Percentiles rank a stretch among this genome's conserved stretches.
phyloP scores from a whole-genome alignment of 2,797 vertebrate genomes.

The Pseudochirops cupreus region DNA sequence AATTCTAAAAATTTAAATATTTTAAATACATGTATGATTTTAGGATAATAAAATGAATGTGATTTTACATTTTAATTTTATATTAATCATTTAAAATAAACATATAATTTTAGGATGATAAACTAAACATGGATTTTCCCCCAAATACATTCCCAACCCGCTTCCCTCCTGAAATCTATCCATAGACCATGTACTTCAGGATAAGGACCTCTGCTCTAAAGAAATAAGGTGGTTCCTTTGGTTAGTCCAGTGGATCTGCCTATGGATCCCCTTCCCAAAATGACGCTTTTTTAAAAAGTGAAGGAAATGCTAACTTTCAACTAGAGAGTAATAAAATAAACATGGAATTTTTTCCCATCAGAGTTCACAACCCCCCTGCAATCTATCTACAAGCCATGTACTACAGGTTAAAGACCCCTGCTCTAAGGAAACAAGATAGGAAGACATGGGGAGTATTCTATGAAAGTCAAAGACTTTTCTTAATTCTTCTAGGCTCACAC shows the following conservation, averaged over 20 bases:
- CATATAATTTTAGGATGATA: neutral
- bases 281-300: neutral
- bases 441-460: neutral
- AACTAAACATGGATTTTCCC: too few relatives aligned
- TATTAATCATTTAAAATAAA: neutral
- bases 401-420: neutral
- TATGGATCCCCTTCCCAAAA: neutral
- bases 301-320: neutral
- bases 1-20: too few relatives aligned
- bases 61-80: too few relatives aligned
- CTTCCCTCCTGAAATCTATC: neutral
- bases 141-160: neutral
- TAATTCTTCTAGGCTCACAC: neutral
- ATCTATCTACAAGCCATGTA: neutral
- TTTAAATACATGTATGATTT: neutral
- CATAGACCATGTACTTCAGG: neutral
- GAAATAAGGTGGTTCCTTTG: neutral
- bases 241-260: neutral
- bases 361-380: neutral
- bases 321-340: neutral
- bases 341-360: neutral
- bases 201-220: neutral
- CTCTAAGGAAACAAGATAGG: neutral
- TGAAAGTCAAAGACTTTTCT: neutral
- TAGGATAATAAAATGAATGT: too few relatives aligned